phyloP scores from a whole-genome alignment of 1,140 invertebrate genomes.

The Pemphigus obesinymphae region DNA sequence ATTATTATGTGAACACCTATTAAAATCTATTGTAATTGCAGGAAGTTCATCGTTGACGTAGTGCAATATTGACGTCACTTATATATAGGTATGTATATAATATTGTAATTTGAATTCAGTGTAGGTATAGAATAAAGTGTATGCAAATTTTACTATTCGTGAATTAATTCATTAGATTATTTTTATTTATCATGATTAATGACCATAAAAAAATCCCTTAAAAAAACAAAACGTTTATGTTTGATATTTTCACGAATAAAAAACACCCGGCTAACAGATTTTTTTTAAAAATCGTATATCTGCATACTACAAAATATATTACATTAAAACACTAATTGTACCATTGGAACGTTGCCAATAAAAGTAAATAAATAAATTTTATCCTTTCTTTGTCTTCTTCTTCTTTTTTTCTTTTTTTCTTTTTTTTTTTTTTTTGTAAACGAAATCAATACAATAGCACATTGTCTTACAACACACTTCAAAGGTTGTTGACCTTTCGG shows the following conservation, averaged over 20 bases:
- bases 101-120: background rate
- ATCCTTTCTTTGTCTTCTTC: background rate
- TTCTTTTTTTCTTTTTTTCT: background rate
- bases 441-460: constrained; percentile 37
- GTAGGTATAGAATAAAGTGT: background rate
- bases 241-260: background rate
- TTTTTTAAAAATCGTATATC: background rate
- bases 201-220: background rate
- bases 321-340: background rate
- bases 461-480: constrained; percentile 16
- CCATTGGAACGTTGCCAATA: background rate
- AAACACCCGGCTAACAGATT: background rate
- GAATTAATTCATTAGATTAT: background rate
- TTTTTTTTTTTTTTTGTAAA: constrained; percentile 17
- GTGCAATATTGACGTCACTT: background rate
- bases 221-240: background rate
- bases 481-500: constrained; percentile 33
- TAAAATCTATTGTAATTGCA: background rate
- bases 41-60: constrained; percentile 8
- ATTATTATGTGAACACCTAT: background rate
- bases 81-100: no score
- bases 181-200: background rate
- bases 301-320: no score
- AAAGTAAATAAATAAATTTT: background rate
- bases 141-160: no score